Evolutionary conservation across 1,140 invertebrate species (phyloP), one percentile per base, ranked within the genome.

Genomic region (Grapholita molesta): DNA sequence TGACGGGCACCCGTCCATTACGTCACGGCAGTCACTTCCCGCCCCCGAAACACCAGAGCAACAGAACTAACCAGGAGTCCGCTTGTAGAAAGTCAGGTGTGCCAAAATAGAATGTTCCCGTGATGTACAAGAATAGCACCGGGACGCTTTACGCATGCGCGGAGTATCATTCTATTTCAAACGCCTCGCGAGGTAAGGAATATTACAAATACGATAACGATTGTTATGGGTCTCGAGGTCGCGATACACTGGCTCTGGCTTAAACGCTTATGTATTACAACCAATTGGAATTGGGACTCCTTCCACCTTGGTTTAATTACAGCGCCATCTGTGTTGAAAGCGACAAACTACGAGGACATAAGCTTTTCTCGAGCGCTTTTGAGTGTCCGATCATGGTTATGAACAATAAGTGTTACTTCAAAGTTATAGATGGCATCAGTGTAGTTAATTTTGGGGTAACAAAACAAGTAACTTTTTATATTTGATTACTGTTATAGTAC

Each of bases 21-120:
- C 86, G 87, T 88, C 88, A 87, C 81, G 69, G 70, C 70, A 74
- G 78, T 80, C 80, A 77, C 70, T 73, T 79, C 70, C 23, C 73
- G 79, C 77, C 71, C 73, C 84, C 73, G 71, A 75, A 74, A 82
- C 86, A 90, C 88, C 76, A 90, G 88, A 85, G 70, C 72, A 77
- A n/a, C 80, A 90, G 73, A 79, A 80, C 11, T 48, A 23, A 15
- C 33, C 38, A 67, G 70, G 72, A 77, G 79, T 38, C 77, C 35
- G 23, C 69, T 74, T 55, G 42, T 61, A 15, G 70, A 77, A 70
- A 70, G 68, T 67, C 76, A 75, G 81, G 72, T 79, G 78, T 79
- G 78, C 74, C 70, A 72, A 86, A 88, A 86, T 86, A 88, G 83
- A 82, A 75, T 72, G 61, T 82, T 79, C 79, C 82, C 80, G 78